phyloP scores from a whole-genome alignment of 2,113 vertebrate genomes.

The Eudorcas thomsonii region DNA sequence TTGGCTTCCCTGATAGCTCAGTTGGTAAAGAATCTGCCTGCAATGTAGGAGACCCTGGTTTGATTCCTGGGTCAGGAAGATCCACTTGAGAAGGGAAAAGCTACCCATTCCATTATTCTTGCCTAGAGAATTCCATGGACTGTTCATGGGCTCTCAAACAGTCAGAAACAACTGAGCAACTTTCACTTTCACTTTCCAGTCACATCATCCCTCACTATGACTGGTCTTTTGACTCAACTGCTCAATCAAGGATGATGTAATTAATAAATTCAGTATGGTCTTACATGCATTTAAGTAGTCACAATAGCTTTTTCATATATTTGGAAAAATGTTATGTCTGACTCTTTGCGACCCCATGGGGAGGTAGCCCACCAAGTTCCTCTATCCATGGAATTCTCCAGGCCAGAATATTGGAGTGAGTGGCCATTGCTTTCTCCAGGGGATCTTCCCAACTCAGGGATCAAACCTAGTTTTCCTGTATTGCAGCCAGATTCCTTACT shows the following conservation, averaged over 20 bases:
- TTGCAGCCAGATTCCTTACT: not conserved
- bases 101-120: not conserved
- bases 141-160: not conserved
- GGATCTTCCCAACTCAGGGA: not conserved
- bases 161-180: fast-evolving
- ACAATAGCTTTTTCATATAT: not conserved
- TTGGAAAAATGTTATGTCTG: not conserved
- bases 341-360: not conserved
- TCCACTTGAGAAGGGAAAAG: not conserved
- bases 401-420: not conserved
- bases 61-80: not conserved
- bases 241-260: not conserved
- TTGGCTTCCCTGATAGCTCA: not conserved
- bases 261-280: not conserved
- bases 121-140: not conserved
- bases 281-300: not conserved
- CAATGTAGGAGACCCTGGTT: not conserved
- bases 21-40: not conserved
- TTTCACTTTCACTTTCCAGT: not conserved
- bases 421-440: not conserved
- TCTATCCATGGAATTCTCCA: not conserved
- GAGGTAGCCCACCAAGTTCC: not conserved
- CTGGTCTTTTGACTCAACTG: not conserved
- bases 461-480: not conserved
- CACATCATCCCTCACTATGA: not conserved